phyloP scores from a whole-genome alignment of 2,888 invertebrate species.

The Xylota sylvarum region DNA sequence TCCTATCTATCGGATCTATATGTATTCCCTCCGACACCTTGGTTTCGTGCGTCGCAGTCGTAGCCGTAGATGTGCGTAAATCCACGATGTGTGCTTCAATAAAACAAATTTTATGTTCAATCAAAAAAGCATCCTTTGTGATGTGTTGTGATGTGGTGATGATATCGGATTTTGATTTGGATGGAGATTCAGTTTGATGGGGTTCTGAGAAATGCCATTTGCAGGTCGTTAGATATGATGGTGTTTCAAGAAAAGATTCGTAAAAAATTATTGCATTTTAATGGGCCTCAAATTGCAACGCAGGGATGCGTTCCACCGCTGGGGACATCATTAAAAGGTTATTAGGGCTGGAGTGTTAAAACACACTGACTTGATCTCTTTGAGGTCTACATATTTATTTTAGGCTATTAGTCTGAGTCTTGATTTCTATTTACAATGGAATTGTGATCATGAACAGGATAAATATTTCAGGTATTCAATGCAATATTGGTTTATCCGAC shows the following conservation, averaged over 20 bases:
- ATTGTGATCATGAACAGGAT: too few relatives aligned
- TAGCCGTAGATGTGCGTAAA: slow-evolving; percentile 4
- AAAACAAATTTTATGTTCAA: slow-evolving; percentile 49
- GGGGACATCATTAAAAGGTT: background rate
- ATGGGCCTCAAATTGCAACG: slow-evolving; percentile 34
- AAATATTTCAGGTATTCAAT: too few relatives aligned
- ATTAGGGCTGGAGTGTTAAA: background rate
- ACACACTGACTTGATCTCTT: background rate
- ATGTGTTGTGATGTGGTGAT: slow-evolving; percentile 23
- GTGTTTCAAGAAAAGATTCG: slow-evolving; percentile 12
- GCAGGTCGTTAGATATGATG: background rate
- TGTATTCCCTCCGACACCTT: slow-evolving; percentile 40
- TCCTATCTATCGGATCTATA: slow-evolving; percentile 47
- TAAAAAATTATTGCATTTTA: slow-evolving; percentile 42
- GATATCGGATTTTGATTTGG: slow-evolving; percentile 28
- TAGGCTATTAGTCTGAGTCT: background rate
- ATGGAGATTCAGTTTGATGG: slow-evolving; percentile 27
- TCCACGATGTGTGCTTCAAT: slow-evolving; percentile 27
- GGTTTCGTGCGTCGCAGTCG: slow-evolving; percentile 13
- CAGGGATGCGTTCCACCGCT: slow-evolving; percentile 3
- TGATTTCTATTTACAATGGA: too few relatives aligned
- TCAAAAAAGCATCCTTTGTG: slow-evolving; percentile 32
- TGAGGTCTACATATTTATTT: background rate
- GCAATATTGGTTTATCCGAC: too few relatives aligned
- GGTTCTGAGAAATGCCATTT: slow-evolving; percentile 23